phyloP scores from a whole-genome alignment of 2,888 invertebrate genomes.

The Eilema sororculum region DNA sequence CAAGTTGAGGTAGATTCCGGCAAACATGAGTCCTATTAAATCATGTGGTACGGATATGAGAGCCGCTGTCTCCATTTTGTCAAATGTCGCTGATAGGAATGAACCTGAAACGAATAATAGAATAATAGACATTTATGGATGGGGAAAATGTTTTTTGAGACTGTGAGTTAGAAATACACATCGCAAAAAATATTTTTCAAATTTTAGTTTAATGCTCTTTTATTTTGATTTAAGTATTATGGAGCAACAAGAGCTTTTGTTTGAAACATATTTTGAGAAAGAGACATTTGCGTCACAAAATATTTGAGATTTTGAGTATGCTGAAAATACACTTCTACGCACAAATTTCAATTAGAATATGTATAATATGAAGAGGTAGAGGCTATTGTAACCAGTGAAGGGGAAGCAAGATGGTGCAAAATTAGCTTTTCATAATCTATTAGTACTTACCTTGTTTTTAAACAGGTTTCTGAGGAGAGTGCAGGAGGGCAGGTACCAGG shows the following conservation, averaged over 20 bases:
- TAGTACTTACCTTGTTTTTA: neutral
- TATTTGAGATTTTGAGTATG: neutral
- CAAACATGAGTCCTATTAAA: constrained; percentile 88
- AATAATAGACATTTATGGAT: neutral
- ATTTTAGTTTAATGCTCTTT: no score
- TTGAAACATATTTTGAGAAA: neutral
- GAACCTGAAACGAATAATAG: constrained; percentile 79
- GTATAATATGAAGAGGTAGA: neutral
- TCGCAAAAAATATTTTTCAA: no score
- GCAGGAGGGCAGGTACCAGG: neutral
- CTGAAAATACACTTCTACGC: no score
- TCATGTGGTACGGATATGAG: constrained; percentile 90
- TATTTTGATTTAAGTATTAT: no score
- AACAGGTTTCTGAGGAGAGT: neutral
- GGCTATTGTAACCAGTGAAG: no score
- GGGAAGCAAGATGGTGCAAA: neutral
- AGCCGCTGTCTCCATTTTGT: constrained; percentile 89
- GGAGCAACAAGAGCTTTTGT: no score
- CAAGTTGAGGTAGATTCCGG: constrained; percentile 90
- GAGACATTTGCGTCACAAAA: neutral
- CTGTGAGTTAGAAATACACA: neutral
- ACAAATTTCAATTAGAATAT: no score
- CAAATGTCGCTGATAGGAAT: constrained; percentile 90
- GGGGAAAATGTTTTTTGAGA: neutral
- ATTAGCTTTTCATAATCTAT: neutral